phyloP scores from a whole-genome alignment of 2,888 invertebrate species.

The Acrobasis consociella region DNA sequence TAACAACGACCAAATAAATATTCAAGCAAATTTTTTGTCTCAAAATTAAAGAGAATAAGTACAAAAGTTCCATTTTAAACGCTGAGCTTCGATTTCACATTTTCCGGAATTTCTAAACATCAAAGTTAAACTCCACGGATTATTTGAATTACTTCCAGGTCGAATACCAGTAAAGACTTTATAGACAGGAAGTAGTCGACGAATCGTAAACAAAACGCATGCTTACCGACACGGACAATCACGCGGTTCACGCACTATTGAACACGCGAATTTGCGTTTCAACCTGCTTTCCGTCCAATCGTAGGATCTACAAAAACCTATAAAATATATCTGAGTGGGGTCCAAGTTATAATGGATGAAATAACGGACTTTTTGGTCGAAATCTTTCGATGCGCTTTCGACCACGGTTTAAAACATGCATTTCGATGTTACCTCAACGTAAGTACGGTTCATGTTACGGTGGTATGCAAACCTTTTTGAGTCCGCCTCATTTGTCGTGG shows the following conservation, averaged over 20 bases:
- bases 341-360: slow-evolving; percentile 1
- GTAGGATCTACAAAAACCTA: background rate
- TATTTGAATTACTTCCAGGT: slow-evolving; percentile 8
- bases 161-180: slow-evolving; percentile 18
- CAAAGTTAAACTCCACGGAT: slow-evolving; percentile 9
- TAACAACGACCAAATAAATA: background rate
- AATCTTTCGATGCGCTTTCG: slow-evolving; percentile 28
- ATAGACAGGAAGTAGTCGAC: slow-evolving; percentile 39
- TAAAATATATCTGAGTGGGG: background rate
- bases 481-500: slow-evolving; percentile 70
- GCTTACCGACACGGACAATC: slow-evolving; percentile 53
- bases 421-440: background rate
- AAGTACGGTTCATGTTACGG: slow-evolving; percentile 36
- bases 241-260: slow-evolving; percentile 68
- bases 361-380: slow-evolving; percentile 29
- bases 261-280: slow-evolving; percentile 57
- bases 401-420: slow-evolving; percentile 11
- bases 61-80: background rate
- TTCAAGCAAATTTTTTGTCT: background rate
- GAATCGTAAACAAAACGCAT: slow-evolving; percentile 50
- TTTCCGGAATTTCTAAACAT: slow-evolving; percentile 8
- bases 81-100: background rate
- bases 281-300: slow-evolving; percentile 39
- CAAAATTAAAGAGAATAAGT: background rate
- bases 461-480: slow-evolving; percentile 53